phyloP scores from a whole-genome alignment of 1,140 invertebrate genomes.

The Reticulitermes speratus region DNA sequence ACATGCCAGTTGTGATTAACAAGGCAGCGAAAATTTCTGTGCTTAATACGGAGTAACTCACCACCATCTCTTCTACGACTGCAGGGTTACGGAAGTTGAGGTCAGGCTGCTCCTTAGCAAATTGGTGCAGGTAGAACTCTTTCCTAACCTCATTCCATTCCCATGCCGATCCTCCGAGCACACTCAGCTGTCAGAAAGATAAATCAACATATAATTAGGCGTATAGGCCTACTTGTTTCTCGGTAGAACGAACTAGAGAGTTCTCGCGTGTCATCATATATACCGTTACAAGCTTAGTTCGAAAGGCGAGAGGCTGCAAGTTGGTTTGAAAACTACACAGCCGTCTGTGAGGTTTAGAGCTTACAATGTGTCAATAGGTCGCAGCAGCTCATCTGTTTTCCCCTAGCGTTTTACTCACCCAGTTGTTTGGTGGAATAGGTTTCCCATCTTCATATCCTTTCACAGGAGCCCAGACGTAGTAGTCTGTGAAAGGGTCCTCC shows the following conservation, averaged over 20 bases:
- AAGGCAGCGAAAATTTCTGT: no score
- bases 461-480: slow-evolving; percentile 62
- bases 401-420: slow-evolving; percentile 45
- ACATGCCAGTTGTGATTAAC: no score
- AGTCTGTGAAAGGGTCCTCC: slow-evolving; percentile 59
- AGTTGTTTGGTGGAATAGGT: slow-evolving; percentile 54
- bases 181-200: background rate
- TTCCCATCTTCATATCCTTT: slow-evolving; percentile 38
- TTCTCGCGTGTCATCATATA: no score
- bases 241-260: no score
- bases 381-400: no score
- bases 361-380: no score
- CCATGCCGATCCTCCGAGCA: slow-evolving; percentile 65
- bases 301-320: no score
- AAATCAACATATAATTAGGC: no score
- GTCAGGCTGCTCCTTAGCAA: slow-evolving; percentile 57
- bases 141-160: slow-evolving; percentile 52
- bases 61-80: slow-evolving; percentile 50
- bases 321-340: no score
- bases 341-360: no score
- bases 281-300: no score
- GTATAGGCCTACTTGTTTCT: no score
- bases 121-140: slow-evolving; percentile 67
- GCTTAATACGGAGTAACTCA: slow-evolving; percentile 27
- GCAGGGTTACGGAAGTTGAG: slow-evolving; percentile 61